A percentile compares a stretch with the other conserved stretches of the same genome.
Evolutionary conservation across 2,113 vertebrate genomes (phyloP).

Genomic region (Oriolus oriolus): DNA sequence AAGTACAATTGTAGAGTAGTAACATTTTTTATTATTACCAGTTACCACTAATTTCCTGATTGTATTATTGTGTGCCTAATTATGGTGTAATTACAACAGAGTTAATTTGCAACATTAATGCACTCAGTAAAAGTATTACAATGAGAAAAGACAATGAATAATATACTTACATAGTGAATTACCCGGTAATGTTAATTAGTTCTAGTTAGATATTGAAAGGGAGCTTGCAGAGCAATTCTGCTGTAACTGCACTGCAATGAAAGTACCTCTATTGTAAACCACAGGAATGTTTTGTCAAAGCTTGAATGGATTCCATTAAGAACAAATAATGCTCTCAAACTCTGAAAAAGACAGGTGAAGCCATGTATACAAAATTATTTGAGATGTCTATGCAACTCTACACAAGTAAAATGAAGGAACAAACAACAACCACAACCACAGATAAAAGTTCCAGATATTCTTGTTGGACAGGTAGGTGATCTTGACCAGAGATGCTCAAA

Average conservation of each 20-base stretch:
- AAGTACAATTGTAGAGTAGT: background rate
- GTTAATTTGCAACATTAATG: conserved; percentile 7
- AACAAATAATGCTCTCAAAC: background rate
- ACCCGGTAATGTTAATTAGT: conserved; percentile 5
- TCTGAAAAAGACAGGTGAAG: background rate
- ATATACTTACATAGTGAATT: background rate
- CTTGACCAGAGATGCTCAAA: background rate
- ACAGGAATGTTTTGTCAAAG: background rate
- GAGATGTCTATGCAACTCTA: background rate
- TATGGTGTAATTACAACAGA: background rate
- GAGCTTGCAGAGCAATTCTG: background rate
- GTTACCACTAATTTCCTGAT: background rate
- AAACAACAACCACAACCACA: background rate
- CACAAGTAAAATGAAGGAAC: background rate
- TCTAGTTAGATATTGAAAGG: background rate
- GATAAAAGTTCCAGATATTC: background rate
- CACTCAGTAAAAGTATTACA: background rate
- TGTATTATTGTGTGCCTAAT: background rate
- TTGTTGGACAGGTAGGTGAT: background rate
- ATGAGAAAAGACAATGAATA: background rate
- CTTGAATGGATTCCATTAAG: background rate
- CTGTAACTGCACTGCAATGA: background rate
- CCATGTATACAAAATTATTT: background rate
- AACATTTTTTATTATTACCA: background rate
- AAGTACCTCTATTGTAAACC: background rate